A percentile compares a stretch with the other conserved stretches of the same genome.
phyloP scores from a whole-genome alignment of 2,797 vertebrate genomes.

The Champsocephalus gunnari region DNA sequence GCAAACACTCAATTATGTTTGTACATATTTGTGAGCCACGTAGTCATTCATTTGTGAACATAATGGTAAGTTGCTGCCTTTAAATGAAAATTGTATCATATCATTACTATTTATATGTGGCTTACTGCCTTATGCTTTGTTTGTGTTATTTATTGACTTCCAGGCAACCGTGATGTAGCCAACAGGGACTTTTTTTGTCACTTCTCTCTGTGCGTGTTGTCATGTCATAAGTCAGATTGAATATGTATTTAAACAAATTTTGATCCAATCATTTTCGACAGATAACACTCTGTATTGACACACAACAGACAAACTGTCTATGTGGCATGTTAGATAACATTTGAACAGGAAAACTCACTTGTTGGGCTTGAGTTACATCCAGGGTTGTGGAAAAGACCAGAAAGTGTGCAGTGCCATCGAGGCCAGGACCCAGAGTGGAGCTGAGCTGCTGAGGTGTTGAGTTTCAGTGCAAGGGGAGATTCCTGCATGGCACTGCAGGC shows the following conservation, averaged over 20 bases:
- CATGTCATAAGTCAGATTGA: slow-evolving; percentile 20
- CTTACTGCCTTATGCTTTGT: slow-evolving; percentile 47
- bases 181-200: slow-evolving; percentile 36
- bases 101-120: slow-evolving; percentile 66
- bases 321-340: slow-evolving; percentile 8
- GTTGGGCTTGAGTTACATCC: slow-evolving; percentile 13
- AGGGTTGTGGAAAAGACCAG: slow-evolving; percentile 26
- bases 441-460: slow-evolving; percentile 69
- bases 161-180: slow-evolving; percentile 49
- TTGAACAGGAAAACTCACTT: slow-evolving; percentile 22
- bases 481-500: slow-evolving; percentile 72
- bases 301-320: neutral
- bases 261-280: slow-evolving; percentile 3
- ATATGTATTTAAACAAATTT: slow-evolving; percentile 8
- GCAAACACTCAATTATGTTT: slow-evolving; percentile 63
- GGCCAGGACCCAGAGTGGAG: slow-evolving; percentile 42
- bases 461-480: slow-evolving; percentile 85
- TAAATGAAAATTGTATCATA: slow-evolving; percentile 55
- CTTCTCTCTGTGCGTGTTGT: slow-evolving; percentile 26
- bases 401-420: slow-evolving; percentile 25
- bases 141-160: slow-evolving; percentile 54
- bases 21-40: slow-evolving; percentile 35
- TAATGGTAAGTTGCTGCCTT: slow-evolving; percentile 34
- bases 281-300: neutral
- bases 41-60: slow-evolving; percentile 15